Evolutionary conservation across 2,797 vertebrate species (phyloP), one percentile per base, ranked within the genome.

Genomic region (Myotis pilosus): DNA sequence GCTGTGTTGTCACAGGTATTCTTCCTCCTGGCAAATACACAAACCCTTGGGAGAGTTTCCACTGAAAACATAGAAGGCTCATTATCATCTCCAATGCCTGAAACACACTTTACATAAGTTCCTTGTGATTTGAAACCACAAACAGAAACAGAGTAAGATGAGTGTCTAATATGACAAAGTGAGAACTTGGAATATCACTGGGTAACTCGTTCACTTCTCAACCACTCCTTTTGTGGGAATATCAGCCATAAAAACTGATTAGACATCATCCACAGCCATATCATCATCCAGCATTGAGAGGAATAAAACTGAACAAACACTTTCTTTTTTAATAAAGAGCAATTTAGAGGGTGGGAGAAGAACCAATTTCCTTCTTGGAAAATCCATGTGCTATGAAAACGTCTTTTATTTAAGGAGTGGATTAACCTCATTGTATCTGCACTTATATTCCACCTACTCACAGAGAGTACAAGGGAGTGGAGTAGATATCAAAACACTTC

Each of bases 241-340:
- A 97, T 94, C 79, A 64, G 25, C 94, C 96, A 96, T 96, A 97
- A 97, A 97, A 96, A 82, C 92, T 69, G 83, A 92, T 96, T 89
- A 88, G 91, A 96, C 80, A 87, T 79, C 86, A 92, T 78, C 90
- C 81, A 95, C 15, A 64, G 93, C 71, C 79, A 90, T 84, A 79
- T 84, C 95, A 85, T 94, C 96, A 90, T 36, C 4, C 55, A 72
- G 66, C 49, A 44, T 20, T 30, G 83, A 87, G 85, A 96, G 92
- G 75, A 87, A 95, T 95, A 96, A 96, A 96, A 94, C 90, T 96
- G 89, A 97, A 94, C 96, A 97, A 97, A 97, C 89, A 97, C 41
- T 55, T 89, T 71, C 90, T 71, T 95, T 95, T 95, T 97, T 95
- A 96, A 94, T 95, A 92, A 96, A 92, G 88, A 96, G 92, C 91